phyloP scores from a whole-genome alignment of 2,888 invertebrate species.

The Ptycholaimellus sp. region DNA sequence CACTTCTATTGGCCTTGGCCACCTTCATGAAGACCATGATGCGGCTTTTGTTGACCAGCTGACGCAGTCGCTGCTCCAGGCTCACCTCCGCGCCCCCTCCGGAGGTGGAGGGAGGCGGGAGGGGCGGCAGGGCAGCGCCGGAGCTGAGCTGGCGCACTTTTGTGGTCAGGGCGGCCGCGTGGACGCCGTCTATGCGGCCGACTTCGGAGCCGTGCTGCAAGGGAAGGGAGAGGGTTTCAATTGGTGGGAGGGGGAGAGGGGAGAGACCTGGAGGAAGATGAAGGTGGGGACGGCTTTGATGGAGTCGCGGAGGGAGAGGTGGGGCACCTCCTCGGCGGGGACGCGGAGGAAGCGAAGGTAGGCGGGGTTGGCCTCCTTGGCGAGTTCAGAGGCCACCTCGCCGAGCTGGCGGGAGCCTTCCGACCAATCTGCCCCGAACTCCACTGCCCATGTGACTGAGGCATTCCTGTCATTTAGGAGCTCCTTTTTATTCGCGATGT shows the following conservation, averaged over 20 bases:
- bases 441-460: too few species aligned
- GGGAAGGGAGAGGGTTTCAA: too few species aligned
- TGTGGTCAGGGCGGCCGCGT: slow-evolving; percentile 45
- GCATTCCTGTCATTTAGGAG: too few species aligned
- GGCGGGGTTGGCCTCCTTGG: too few species aligned
- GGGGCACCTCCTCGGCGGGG: slow-evolving; percentile 61
- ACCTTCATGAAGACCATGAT: slow-evolving; percentile 37
- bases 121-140: slow-evolving; percentile 3
- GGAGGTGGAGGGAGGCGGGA: not conserved
- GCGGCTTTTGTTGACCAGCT: slow-evolving; percentile 29
- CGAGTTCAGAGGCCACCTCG: too few species aligned
- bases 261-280: slow-evolving; percentile 35
- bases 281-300: slow-evolving; percentile 68
- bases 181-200: slow-evolving; percentile 62
- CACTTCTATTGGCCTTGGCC: too few species aligned
- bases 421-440: too few species aligned
- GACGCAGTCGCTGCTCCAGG: slow-evolving; percentile 29
- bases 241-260: too few species aligned
- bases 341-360: too few species aligned
- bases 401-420: too few species aligned
- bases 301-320: slow-evolving; percentile 54
- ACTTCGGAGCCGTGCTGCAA: slow-evolving; percentile 40
- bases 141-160: not conserved
- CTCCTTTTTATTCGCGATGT: too few species aligned
- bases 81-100: slow-evolving; percentile 19